Evolutionary conservation across 2,888 invertebrate species (phyloP).

Genomic region (Allacma fusca): DNA sequence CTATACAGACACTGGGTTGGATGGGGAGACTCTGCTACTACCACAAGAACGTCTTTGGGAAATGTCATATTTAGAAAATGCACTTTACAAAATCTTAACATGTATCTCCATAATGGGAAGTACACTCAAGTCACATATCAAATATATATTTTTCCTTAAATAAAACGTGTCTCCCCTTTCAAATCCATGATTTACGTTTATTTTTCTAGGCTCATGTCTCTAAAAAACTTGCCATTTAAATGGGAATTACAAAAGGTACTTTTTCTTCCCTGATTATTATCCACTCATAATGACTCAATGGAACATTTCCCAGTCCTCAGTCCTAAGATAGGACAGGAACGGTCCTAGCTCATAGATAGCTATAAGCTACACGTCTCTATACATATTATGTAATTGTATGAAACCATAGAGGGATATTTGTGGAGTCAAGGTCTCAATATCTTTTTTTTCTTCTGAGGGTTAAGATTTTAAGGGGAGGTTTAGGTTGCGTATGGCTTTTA

Average conservation of each 20-base stretch:
- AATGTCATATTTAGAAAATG: neutral
- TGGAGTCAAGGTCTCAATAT: neutral
- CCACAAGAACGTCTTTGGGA: neutral
- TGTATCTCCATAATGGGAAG: neutral
- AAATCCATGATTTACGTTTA: neutral
- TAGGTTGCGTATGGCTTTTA: neutral
- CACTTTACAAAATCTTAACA: neutral
- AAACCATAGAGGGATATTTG: neutral
- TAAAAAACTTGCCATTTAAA: neutral
- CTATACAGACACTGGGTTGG: no score
- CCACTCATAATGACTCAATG: neutral
- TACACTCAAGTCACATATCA: neutral
- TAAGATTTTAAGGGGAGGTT: no score
- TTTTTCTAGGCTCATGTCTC: neutral
- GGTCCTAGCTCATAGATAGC: no score
- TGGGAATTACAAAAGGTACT: neutral
- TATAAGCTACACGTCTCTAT: no score
- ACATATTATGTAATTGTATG: no score
- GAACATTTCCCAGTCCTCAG: neutral
- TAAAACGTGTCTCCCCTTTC: neutral
- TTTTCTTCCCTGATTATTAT: neutral
- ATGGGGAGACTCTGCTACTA: neutral
- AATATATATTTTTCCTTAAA: neutral
- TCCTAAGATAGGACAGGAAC: neutral
- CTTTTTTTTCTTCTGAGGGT: neutral